Evolutionary conservation across 2,797 vertebrate genomes (phyloP).

Genomic region (Pseudotriccus pelzelni): DNA sequence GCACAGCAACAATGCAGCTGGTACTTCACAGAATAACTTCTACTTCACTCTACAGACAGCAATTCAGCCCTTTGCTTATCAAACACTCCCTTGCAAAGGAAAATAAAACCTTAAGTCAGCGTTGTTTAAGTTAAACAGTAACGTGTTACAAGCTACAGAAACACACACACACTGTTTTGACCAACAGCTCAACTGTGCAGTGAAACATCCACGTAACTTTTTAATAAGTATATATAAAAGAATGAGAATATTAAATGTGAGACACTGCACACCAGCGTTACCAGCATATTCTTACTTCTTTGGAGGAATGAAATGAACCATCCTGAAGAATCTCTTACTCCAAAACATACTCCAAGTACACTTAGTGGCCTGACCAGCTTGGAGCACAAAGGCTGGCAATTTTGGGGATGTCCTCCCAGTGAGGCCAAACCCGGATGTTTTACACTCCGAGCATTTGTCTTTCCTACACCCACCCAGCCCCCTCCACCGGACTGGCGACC

Average conservation of each 20-base stretch:
- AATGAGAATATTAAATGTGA: not conserved
- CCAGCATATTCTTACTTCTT: not conserved
- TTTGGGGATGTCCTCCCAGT: not conserved
- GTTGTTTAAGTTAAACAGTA: not conserved
- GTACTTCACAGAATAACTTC: not conserved
- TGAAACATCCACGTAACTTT: not conserved
- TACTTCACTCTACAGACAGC: not conserved
- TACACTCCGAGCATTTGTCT: not conserved
- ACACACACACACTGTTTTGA: not conserved
- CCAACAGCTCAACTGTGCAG: not conserved
- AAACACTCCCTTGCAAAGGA: not conserved
- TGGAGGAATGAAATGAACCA: not conserved
- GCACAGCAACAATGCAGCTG: not conserved
- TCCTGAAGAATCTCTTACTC: not conserved
- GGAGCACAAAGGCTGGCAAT: not conserved
- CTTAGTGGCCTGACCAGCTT: not conserved
- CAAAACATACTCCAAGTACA: not conserved
- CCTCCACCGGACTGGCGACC: accelerated
- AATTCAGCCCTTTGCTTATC: not conserved
- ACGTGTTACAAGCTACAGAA: not conserved
- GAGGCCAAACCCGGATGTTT: not conserved
- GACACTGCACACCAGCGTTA: not conserved
- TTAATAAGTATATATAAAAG: accelerated
- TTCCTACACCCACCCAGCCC: not conserved
- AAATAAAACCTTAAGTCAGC: not conserved